A percentile compares a stretch with the other conserved stretches of the same genome.
Conservation (phyloP, 1,140 invertebrate species). For the Drosophila dunni region DNA sequence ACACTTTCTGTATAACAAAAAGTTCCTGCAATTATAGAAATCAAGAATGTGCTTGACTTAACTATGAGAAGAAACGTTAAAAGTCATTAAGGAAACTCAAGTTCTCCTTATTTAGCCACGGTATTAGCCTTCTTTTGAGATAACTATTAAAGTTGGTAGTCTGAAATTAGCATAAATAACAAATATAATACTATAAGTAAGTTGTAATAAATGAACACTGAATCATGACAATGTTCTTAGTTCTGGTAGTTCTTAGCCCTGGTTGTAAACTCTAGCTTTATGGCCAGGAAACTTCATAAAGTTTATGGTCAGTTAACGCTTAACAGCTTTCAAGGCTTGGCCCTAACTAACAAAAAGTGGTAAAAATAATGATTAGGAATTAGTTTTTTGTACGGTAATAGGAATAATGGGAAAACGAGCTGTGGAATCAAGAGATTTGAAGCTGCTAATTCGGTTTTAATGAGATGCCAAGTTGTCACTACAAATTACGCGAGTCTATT, state of each 20-base stretch:
- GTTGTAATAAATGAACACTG: conserved; percentile 4
- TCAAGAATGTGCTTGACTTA: too few relatives aligned
- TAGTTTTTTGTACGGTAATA: not conserved
- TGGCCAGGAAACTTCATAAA: conserved; percentile 31
- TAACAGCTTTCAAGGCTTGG: conserved; percentile 16
- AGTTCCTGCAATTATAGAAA: too few relatives aligned
- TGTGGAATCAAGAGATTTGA: conserved; percentile 30
- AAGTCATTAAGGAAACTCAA: conserved; percentile 15
- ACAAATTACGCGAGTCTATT: conserved; percentile 78
- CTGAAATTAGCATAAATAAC: conserved; percentile 14
- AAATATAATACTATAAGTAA: not conserved
- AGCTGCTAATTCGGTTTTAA: conserved; percentile 68
- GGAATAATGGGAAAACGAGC: conserved; percentile 15
- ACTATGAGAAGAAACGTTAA: not conserved
- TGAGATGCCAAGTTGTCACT: conserved; percentile 79
- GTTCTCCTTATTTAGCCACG: not conserved
- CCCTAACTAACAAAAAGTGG: conserved; percentile 5
- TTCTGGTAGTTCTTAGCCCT: not conserved
- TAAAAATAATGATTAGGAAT: not conserved
- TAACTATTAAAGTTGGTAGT: conserved; percentile 8
- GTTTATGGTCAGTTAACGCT: conserved; percentile 48
- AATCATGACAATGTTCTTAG: conserved; percentile 10
- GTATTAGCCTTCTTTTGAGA: not conserved
- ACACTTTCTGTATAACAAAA: too few relatives aligned
- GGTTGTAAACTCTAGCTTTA: conserved; percentile 25